Base-by-base conservation (phyloP, 2,113 vertebrate genomes). In the Tricholaema leucomelas region DNA sequence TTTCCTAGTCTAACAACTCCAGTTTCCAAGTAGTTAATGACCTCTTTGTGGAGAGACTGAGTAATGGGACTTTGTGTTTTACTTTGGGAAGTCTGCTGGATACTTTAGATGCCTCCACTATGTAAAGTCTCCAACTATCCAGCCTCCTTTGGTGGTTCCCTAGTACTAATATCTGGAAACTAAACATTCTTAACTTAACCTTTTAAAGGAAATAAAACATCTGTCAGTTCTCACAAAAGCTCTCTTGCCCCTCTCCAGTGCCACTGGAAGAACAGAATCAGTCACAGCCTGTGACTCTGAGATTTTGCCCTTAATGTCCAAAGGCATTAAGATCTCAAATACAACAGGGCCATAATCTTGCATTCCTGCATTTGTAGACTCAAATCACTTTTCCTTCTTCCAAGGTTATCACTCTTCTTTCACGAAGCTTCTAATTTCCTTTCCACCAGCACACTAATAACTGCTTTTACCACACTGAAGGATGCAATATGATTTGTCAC, bases 61-160 rank as follows among this genome's bases (percentile, higher is more conserved):
- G 12, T 7, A 61, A 38, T 19, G 85, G 56, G 50, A 50, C 12
- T 36, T 16, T 6, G 23, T 6, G 31, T 35, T 66, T 60, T 80
- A 65, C 40, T 76, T 46, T 69, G 67, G 38, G 52, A 65, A 36
- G 12, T 31, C 55, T 92, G 25, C 21, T 81, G 46, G 35, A 15
- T 31, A 60, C 64, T 24, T 61, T 28, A 61, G 46, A 24, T 35
- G 12, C 13, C 60, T 60, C 28, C 64, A 25, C 7, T n/a, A 42
- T 2, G 25, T 44, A 21, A 38, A 2, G 0, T 0, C 58, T 58
- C 42, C 86, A 61, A 23, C 75, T 19, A 0, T 19, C 27, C 65
- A 38, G 8, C 10, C 38, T 48, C 54, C n/a, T 77, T 15, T 11
- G 33, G 30, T n/a, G 28, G 44, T 2, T 74, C 36, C 5, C 83